A percentile compares a stretch with the other conserved stretches of the same genome.
These are phyloP conservation scores for Lucilia cuprina DNA, from an alignment of 1,140 invertebrate genomes.

Conservation along the genomic window DNA sequence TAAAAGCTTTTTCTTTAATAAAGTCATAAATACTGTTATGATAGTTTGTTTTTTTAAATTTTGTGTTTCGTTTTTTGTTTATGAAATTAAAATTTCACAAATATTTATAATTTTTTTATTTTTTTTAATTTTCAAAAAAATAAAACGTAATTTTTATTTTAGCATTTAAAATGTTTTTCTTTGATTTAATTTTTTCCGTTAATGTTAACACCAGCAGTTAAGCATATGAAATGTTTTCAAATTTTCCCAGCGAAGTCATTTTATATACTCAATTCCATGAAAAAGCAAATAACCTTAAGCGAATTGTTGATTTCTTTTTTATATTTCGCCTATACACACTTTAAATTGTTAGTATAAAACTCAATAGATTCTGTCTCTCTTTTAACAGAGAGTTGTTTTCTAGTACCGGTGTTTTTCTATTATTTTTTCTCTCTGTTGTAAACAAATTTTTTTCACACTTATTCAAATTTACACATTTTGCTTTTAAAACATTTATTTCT, in stretches of 20 bases:
- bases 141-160: neutral
- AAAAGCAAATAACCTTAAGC: neutral
- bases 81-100: neutral
- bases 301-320: neutral
- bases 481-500: too few species aligned
- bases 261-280: constrained; percentile 17
- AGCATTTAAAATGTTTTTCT: neutral
- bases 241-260: constrained; percentile 16
- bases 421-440: constrained; percentile 31
- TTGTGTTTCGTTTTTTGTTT: neutral
- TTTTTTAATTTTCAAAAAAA: neutral
- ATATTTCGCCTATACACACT: neutral
- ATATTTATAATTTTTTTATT: neutral
- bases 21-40: neutral
- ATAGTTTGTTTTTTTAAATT: neutral
- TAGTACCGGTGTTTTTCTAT: neutral
- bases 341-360: neutral
- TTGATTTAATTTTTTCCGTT: constrained; percentile 9
- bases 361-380: neutral
- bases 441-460: neutral
- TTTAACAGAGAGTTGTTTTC: neutral
- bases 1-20: neutral
- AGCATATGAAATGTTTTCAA: constrained; percentile 22
- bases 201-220: neutral
- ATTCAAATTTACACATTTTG: too few species aligned